Base-by-base conservation (phyloP, 2,797 vertebrate species). In the Gallirallus australis region DNA sequence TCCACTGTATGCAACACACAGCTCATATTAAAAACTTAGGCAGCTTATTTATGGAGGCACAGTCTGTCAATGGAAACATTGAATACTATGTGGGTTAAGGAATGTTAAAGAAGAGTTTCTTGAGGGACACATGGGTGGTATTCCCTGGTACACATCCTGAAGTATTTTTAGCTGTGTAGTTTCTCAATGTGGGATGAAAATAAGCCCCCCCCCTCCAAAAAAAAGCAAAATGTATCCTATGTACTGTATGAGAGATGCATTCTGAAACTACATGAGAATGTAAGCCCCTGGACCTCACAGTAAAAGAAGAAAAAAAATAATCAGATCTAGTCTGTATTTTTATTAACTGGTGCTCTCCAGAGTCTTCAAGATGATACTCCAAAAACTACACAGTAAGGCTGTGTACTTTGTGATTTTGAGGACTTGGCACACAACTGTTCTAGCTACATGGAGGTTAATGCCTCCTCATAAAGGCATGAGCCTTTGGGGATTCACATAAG, bases 31-130 rank as follows among this genome's bases (percentile, higher is more conserved):
- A 70, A 80, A 96, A 82, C 25, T 86, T 79, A 54, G 0, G n/a
- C 45, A 66, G 42, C 70, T 76, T 96, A 89, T 96, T 97, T 90
- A 88, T 86, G 92, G 81, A 94, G 85, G 45, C 82, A 88, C 80
- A 94, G 93, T 86, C 90, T 84, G 88, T 94, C 93, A 90, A 54
- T 54, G 92, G 90, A 91, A 94, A 95, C 5, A 47, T 1, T 88
- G 59, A 90, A 83, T 72, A 86, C 31, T 65, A 50, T 90, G 83
- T 91, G 73, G 88, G 70, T 86, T 93, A 94, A 90, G 56, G 56
- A 95, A 90, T 88, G 82, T 84, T 94, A 86, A 93, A 90, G 79
- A 89, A 86, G 81, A 96, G 68, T 63, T 23, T 84, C 73, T 91
- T 93, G 77, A 90, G 61, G 86, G 70, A 91, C 40, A 64, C 82